Percentiles rank a stretch among this genome's conserved stretches.
phyloP scores from a whole-genome alignment of 2,888 invertebrate species.

The Xanthorhoe designata region DNA sequence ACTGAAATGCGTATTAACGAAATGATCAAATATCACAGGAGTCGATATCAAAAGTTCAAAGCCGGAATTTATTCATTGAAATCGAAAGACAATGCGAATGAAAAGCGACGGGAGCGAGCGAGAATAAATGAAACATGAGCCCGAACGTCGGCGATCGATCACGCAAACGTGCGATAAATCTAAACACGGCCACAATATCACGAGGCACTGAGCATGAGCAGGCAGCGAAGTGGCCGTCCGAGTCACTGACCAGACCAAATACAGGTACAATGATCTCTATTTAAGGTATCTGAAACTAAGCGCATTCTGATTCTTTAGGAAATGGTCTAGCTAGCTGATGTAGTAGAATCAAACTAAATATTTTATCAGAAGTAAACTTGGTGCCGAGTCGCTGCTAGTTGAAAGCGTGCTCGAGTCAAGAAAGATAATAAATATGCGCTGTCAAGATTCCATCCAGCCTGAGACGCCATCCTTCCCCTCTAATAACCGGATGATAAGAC shows the following conservation, averaged over 20 bases:
- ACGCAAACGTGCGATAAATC: constrained; percentile 34
- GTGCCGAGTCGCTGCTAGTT: too few relatives aligned
- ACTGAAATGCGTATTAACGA: not conserved
- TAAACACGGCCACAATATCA: constrained; percentile 20
- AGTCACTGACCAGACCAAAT: constrained; percentile 27
- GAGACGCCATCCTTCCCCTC: not conserved
- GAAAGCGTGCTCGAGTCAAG: too few relatives aligned
- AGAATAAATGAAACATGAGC: constrained; percentile 36
- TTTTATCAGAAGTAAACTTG: too few relatives aligned
- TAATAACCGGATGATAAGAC: constrained; percentile 12
- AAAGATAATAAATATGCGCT: too few relatives aligned
- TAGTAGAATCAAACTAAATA: not conserved
- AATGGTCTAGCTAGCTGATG: not conserved
- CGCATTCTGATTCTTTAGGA: not conserved
- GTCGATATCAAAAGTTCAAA: not conserved
- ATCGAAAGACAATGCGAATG: constrained; percentile 20
- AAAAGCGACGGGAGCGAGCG: constrained; percentile 23
- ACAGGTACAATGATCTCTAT: not conserved
- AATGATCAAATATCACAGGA: constrained; percentile 12
- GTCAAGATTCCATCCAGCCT: not conserved
- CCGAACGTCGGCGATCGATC: constrained; percentile 25
- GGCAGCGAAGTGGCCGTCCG: not conserved
- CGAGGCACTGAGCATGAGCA: not conserved
- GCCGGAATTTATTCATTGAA: constrained; percentile 15
- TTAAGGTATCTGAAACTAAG: not conserved